Conservation (phyloP, 2,113 vertebrate genomes). For the Oreochromis aureus region DNA sequence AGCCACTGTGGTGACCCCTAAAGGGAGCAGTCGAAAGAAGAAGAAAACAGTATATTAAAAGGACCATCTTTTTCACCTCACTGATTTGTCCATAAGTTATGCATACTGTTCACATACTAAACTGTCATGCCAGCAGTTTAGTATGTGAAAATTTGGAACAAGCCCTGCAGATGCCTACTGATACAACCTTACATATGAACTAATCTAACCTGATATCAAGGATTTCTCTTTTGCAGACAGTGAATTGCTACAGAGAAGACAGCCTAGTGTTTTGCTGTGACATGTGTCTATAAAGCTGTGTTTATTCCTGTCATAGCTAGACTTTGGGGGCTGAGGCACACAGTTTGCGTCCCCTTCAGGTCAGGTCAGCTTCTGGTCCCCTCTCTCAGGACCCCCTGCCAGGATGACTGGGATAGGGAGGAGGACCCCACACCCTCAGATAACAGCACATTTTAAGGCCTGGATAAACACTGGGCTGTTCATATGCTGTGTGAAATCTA, state of each 20-base stretch:
- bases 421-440: constrained; percentile 52
- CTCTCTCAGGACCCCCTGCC: constrained; percentile 60
- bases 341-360: constrained; percentile 28
- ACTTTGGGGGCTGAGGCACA: neutral
- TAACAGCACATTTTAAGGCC: constrained; percentile 53
- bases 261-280: constrained; percentile 5
- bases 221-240: neutral
- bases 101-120: neutral
- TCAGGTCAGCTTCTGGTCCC: constrained; percentile 53
- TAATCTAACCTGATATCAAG: neutral
- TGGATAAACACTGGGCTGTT: constrained; percentile 52
- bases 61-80: neutral
- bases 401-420: constrained; percentile 29
- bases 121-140: neutral
- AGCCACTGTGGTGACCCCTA: neutral
- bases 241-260: neutral
- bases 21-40: neutral
- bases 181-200: neutral
- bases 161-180: neutral
- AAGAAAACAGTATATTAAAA: neutral
- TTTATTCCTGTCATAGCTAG: constrained; percentile 3
- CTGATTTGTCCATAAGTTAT: neutral
- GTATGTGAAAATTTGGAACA: neutral
- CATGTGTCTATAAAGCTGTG: neutral
- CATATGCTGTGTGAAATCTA: constrained; percentile 19